These are phyloP conservation scores for Diadema setosum DNA, from an alignment of 35 echinoderm and acorn worm genomes.

Conservation along the genomic window DNA sequence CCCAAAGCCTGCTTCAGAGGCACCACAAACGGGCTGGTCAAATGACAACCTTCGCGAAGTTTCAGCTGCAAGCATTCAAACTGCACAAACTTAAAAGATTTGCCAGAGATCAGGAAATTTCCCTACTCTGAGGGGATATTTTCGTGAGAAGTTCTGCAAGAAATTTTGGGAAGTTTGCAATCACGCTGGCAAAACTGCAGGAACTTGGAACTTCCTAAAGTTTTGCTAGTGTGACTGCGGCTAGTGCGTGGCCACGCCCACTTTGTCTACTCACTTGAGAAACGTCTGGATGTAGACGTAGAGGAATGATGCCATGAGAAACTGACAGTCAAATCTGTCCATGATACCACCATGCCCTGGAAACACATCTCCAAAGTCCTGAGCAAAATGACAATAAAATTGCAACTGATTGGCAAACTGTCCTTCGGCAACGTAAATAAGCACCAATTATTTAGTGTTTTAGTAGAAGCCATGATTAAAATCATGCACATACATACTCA, in stretches of 20 bases:
- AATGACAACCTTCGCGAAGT: too few relatives aligned
- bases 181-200: neutral
- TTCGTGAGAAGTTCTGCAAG: neutral
- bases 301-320: conserved; percentile 96
- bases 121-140: neutral
- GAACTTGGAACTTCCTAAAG: too few relatives aligned
- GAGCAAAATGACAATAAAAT: too few relatives aligned
- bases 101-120: neutral
- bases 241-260: neutral
- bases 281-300: conserved; percentile 95
- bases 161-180: neutral
- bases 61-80: too few relatives aligned
- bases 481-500: too few relatives aligned
- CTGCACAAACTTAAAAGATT: neutral
- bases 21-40: too few relatives aligned
- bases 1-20: too few relatives aligned
- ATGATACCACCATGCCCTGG: conserved; percentile 99
- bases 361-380: conserved; percentile 99
- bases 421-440: too few relatives aligned
- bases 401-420: too few relatives aligned
- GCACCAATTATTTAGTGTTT: too few relatives aligned
- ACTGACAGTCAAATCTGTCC: conserved; percentile 98
- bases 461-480: too few relatives aligned
- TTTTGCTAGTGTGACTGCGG: too few relatives aligned
- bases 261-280: conserved; percentile 85